phyloP scores from a whole-genome alignment of 2,888 invertebrate species.

The Scaptomyza polygonia region DNA sequence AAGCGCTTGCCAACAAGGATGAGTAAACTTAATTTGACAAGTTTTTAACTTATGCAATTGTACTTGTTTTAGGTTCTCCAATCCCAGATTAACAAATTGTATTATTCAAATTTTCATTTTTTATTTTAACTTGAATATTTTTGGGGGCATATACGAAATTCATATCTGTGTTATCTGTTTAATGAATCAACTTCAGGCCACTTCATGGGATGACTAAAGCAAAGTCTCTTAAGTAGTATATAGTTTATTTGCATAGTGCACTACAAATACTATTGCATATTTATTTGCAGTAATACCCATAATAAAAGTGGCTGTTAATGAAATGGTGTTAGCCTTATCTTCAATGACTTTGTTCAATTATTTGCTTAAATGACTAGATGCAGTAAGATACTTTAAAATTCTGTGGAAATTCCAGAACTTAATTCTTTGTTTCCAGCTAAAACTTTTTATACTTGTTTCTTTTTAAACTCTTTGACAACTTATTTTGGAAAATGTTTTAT shows the following conservation, averaged over 20 bases:
- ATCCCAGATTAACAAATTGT: too few species aligned
- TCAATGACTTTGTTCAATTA: not conserved
- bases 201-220: not conserved
- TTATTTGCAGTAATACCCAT: slow-evolving; percentile 21
- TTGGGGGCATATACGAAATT: not conserved
- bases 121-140: too few species aligned
- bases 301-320: slow-evolving; percentile 2
- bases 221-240: not conserved
- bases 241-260: not conserved
- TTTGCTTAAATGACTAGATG: not conserved
- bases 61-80: too few species aligned
- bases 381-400: not conserved
- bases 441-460: not conserved
- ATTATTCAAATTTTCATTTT: too few species aligned
- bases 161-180: slow-evolving; percentile 1
- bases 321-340: slow-evolving; percentile 6
- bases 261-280: slow-evolving; percentile 32
- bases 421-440: too few species aligned
- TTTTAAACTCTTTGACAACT: not conserved
- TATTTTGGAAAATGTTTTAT: not conserved
- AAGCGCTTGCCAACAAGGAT: not conserved
- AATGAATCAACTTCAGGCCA: not conserved
- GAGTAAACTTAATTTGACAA: not conserved
- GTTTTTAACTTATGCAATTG: not conserved
- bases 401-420: not conserved